Percentiles rank a stretch among this genome's conserved stretches.
Evolutionary conservation across 2,888 invertebrate species (phyloP).

Genomic region (Idaea biselata): DNA sequence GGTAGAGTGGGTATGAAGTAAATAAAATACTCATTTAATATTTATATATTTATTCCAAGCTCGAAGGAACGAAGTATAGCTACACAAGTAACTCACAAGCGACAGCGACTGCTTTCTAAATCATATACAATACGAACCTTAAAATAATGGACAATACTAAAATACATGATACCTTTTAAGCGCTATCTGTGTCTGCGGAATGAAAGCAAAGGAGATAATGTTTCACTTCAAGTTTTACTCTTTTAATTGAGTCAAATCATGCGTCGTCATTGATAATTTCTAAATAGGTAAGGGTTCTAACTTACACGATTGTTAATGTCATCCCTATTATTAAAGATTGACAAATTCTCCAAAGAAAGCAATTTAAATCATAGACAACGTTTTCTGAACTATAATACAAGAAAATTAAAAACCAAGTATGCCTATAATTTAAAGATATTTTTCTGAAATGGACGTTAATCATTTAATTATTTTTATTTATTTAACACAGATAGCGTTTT

Average conservation of each 20-base stretch:
- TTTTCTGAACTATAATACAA: too few species aligned
- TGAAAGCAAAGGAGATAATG: neutral
- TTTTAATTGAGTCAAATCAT: too few species aligned
- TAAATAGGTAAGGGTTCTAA: too few species aligned
- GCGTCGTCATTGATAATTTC: too few species aligned
- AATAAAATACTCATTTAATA: slow-evolving; percentile 38
- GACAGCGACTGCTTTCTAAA: slow-evolving; percentile 21
- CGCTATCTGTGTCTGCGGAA: neutral
- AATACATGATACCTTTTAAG: neutral
- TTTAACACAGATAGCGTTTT: neutral
- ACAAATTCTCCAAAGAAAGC: too few species aligned
- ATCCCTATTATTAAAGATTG: too few species aligned
- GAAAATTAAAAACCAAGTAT: too few species aligned
- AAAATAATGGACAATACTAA: slow-evolving; percentile 2
- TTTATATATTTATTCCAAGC: slow-evolving; percentile 68
- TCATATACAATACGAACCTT: slow-evolving; percentile 4
- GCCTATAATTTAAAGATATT: neutral
- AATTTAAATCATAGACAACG: too few species aligned
- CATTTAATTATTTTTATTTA: neutral
- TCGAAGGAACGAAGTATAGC: slow-evolving; percentile 67
- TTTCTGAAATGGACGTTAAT: neutral
- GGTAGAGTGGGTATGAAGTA: neutral
- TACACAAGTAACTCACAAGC: slow-evolving; percentile 51
- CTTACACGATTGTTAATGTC: too few species aligned
- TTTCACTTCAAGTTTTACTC: too few species aligned